A percentile compares a stretch with the other conserved stretches of the same genome.
phyloP scores from a whole-genome alignment of 1,140 invertebrate genomes.

The Scaptomyza graminum region DNA sequence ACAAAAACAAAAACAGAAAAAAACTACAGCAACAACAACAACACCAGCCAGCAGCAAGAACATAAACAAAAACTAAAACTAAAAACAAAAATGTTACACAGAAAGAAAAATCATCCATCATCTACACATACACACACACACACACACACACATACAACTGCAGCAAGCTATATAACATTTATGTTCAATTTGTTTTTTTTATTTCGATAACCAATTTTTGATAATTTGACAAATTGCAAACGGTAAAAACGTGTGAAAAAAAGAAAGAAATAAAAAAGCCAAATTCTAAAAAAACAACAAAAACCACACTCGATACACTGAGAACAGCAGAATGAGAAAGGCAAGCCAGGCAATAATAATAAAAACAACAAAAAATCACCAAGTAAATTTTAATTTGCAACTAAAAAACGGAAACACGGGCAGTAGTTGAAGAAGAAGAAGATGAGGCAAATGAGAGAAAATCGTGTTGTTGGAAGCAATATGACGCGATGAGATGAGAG shows the following conservation, averaged over 20 bases:
- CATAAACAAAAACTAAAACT: neutral
- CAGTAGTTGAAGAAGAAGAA: neutral
- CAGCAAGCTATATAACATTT: slow-evolving; percentile 16
- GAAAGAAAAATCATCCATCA: slow-evolving; percentile 13
- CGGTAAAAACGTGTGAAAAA: slow-evolving; percentile 27
- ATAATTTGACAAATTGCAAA: slow-evolving; percentile 22
- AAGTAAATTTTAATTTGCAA: slow-evolving; percentile 4
- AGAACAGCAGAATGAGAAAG: slow-evolving; percentile 6
- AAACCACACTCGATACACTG: slow-evolving; percentile 2
- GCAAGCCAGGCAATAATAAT: neutral
- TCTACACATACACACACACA: slow-evolving; percentile 9
- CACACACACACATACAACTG: slow-evolving; percentile 16
- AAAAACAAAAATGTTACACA: slow-evolving; percentile 19
- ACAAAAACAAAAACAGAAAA: slow-evolving; percentile 31
- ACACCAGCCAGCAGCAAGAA: slow-evolving; percentile 5
- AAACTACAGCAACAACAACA: slow-evolving; percentile 26
- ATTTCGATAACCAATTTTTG: slow-evolving; percentile 25
- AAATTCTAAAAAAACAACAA: slow-evolving; percentile 21
- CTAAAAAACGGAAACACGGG: neutral
- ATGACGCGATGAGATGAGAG: slow-evolving; percentile 5
- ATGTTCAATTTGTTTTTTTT: slow-evolving; percentile 50
- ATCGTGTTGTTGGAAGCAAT: slow-evolving; percentile 17
- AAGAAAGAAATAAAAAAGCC: no score
- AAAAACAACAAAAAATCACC: neutral
- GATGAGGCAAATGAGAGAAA: neutral